Evolutionary conservation across 2,888 invertebrate species (phyloP), one percentile per base, ranked within the genome.

Genomic region (Pseudolycoriella hygida): DNA sequence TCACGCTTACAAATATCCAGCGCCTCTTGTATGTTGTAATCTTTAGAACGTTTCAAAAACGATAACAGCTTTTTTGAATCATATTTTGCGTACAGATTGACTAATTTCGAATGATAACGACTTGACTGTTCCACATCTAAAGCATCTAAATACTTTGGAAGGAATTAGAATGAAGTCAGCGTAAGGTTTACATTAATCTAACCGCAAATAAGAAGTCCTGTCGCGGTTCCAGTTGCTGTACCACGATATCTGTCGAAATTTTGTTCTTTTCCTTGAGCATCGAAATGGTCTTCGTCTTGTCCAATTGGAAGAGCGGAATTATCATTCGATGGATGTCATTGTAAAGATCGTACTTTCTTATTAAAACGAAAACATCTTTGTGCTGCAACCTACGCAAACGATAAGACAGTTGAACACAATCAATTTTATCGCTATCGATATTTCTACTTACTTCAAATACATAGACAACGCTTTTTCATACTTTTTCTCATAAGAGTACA

Each of bases 21-120:
- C 0, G 96, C 97, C 56, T 87, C 81, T 58, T 93, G 85, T 54
- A 98, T 87, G 1, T 86, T 85, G 66, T 96, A 97, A 60, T 84
- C 81, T 59, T 89, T 87, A 45, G 90, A 90, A 50, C 84, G 79
- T 54, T 80, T 80, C 38, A 98, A 68, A 59, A 97, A 90, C 2
- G 87, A 81, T 48, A 97, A 64, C 19, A 98, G 69, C 60, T 90
- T 88, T 3, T 80, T 73, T 11, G 82, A 74, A 20, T 83, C 82
- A 62, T 80, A 90, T 58, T 88, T 85, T 0, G 97, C 93, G 62
- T 96, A 97, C 17, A 99, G 68, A 53, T 73, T 74, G 1, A 98
- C 88, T 53, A 96, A 70, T 53, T 80, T 74, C 25, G 84, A 85
- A 57, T 96, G 93, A 61, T 86, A 92, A 56, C 77, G 76, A 1